Evolutionary conservation across 2,113 vertebrate species (phyloP).

Genomic region (Hydrolagus affinis): DNA sequence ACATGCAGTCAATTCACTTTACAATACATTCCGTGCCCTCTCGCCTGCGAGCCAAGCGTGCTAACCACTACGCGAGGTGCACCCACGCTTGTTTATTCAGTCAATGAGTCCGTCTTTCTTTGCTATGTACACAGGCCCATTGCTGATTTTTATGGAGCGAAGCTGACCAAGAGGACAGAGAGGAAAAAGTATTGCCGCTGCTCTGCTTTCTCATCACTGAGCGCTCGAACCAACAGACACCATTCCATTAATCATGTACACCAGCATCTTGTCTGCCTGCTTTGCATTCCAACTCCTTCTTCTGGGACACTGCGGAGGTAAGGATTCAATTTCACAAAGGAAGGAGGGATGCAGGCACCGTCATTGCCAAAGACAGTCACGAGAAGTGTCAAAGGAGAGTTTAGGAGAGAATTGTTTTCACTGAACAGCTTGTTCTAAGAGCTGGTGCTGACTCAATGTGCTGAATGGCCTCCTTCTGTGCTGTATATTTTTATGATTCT

Average conservation of each 20-base stretch:
- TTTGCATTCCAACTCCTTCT: neutral
- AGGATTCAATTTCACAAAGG: neutral
- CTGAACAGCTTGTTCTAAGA: too few relatives aligned
- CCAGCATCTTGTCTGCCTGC: neutral
- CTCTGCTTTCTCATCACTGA: neutral
- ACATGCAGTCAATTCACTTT: too few relatives aligned
- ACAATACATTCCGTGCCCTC: too few relatives aligned
- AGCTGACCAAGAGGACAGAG: neutral
- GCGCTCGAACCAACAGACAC: neutral
- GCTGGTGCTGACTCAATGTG: too few relatives aligned
- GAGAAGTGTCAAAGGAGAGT: neutral
- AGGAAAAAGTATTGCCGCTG: too few relatives aligned
- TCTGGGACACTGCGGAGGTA: constrained; percentile 16
- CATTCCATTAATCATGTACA: neutral
- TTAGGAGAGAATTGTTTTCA: neutral
- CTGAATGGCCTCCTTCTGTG: too few relatives aligned
- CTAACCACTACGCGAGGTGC: too few relatives aligned
- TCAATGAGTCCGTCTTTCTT: neutral
- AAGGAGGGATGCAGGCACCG: too few relatives aligned
- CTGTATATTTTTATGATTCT: too few relatives aligned
- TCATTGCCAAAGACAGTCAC: neutral
- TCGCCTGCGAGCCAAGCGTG: too few relatives aligned
- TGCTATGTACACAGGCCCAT: neutral
- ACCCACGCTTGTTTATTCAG: neutral
- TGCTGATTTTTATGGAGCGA: neutral